Conservation (phyloP, 2,113 vertebrate species). For the Epinephelus moara region DNA sequence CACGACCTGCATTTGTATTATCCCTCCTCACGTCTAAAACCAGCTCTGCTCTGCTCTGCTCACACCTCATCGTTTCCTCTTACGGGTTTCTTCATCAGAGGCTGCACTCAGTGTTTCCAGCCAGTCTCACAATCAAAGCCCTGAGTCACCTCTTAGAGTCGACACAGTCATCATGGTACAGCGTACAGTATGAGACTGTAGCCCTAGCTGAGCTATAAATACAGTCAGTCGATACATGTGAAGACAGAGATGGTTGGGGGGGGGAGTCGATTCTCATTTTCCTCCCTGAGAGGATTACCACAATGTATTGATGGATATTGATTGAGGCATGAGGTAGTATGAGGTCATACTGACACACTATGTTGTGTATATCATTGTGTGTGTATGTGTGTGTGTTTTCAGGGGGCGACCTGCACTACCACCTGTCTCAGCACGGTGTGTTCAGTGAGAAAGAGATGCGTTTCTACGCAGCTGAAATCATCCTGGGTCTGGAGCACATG, state of each 20-base stretch:
- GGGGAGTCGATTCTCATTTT: background rate
- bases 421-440: slow-evolving; percentile 97
- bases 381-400: slow-evolving; percentile 38
- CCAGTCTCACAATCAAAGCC: slow-evolving; percentile 14
- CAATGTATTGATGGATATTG: slow-evolving; percentile 23
- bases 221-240: slow-evolving; percentile 17
- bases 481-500: slow-evolving; percentile 98
- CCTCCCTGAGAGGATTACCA: slow-evolving; percentile 10
- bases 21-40: background rate
- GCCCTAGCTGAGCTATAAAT: slow-evolving; percentile 12
- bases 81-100: background rate
- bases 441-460: slow-evolving; percentile 99
- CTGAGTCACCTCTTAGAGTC: slow-evolving; percentile 37
- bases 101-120: background rate
- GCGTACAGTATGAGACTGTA: background rate
- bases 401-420: slow-evolving; percentile 98
- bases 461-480: slow-evolving; percentile 97
- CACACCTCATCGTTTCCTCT: background rate
- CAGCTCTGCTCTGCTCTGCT: slow-evolving; percentile 8
- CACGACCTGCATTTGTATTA: background rate
- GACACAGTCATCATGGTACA: background rate
- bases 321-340: slow-evolving; percentile 18
- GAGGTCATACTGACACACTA: slow-evolving; percentile 27
- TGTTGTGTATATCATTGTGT: slow-evolving; percentile 7
- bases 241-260: background rate